A percentile compares a stretch with the other conserved stretches of the same genome.
Conservation (phyloP, 2,888 invertebrate species). For the Chloromyia formosa region DNA sequence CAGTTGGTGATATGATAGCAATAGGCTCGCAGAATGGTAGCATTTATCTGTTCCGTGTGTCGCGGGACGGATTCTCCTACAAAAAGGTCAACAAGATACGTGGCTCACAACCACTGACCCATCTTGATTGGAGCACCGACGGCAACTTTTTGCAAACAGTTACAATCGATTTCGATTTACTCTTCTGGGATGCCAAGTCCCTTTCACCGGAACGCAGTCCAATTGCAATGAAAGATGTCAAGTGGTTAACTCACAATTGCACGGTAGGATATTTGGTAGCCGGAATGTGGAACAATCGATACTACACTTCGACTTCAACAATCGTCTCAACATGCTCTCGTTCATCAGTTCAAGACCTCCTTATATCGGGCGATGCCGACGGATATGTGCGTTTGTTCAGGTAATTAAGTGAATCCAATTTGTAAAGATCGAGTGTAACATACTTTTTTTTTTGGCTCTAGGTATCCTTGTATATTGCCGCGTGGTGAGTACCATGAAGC, state of each 20-base stretch:
- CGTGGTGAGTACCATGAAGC: slow-evolving; percentile 89
- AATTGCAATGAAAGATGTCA: slow-evolving; percentile 88
- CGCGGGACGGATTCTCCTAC: slow-evolving; percentile 88
- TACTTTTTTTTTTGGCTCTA: slow-evolving; percentile 56
- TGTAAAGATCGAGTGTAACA: background rate
- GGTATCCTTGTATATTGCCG: slow-evolving; percentile 85
- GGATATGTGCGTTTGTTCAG: slow-evolving; percentile 77
- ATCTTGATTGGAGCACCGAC: slow-evolving; percentile 92
- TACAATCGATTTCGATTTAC: slow-evolving; percentile 87
- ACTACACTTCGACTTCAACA: slow-evolving; percentile 86
- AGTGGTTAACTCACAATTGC: slow-evolving; percentile 88
- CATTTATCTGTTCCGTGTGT: slow-evolving; percentile 82
- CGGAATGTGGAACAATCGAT: slow-evolving; percentile 91
- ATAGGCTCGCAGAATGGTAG: slow-evolving; percentile 90
- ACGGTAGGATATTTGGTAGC: slow-evolving; percentile 88
- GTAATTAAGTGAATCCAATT: slow-evolving; percentile 9
- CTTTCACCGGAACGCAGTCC: slow-evolving; percentile 88
- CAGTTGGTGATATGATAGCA: slow-evolving; percentile 87
- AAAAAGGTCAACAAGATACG: slow-evolving; percentile 89
- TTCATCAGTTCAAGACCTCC: slow-evolving; percentile 82
- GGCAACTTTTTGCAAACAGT: slow-evolving; percentile 88
- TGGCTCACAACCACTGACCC: slow-evolving; percentile 84
- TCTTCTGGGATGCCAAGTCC: slow-evolving; percentile 92
- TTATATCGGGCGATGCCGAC: slow-evolving; percentile 88
- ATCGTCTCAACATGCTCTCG: slow-evolving; percentile 83